Evolutionary conservation across 2,888 invertebrate genomes (phyloP).

Genomic region (Helicoverpa assulta): DNA sequence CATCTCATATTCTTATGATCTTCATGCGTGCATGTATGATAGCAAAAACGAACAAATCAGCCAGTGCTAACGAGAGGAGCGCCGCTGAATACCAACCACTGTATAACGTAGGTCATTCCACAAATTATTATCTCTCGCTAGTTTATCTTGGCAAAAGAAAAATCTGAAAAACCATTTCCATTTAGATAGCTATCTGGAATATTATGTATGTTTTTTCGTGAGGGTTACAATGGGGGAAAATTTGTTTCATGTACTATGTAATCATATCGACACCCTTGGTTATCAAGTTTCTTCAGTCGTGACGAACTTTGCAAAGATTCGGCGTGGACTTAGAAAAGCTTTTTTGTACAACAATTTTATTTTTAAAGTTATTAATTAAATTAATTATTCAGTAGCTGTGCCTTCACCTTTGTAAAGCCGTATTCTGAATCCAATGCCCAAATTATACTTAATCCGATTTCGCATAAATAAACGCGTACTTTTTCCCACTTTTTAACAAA

Average conservation of each 20-base stretch:
- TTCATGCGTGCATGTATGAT: slow-evolving; percentile 28
- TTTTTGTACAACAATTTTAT: background rate
- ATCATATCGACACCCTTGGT: background rate
- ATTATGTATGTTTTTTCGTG: slow-evolving; percentile 9
- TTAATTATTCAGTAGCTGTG: background rate
- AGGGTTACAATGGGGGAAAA: background rate
- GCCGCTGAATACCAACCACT: slow-evolving; percentile 26
- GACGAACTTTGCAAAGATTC: background rate
- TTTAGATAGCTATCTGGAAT: slow-evolving; percentile 21
- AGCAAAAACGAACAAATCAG: slow-evolving; percentile 32
- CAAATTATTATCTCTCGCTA: slow-evolving; percentile 11
- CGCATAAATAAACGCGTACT: background rate
- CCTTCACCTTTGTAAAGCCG: background rate
- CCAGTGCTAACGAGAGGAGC: slow-evolving; percentile 36
- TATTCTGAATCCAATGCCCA: background rate
- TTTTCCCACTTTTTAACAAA: slow-evolving; percentile 9
- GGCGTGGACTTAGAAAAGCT: background rate
- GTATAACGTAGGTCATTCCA: slow-evolving; percentile 25
- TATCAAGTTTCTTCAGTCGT: background rate
- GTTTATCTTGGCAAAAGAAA: slow-evolving; percentile 10
- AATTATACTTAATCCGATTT: background rate
- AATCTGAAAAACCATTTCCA: slow-evolving; percentile 6
- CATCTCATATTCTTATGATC: slow-evolving; percentile 7
- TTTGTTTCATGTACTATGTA: background rate
- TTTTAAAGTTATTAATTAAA: too few relatives aligned